These are phyloP conservation scores for Scolopax rusticola DNA, from an alignment of 2,797 vertebrate species.

Conservation along the genomic window DNA sequence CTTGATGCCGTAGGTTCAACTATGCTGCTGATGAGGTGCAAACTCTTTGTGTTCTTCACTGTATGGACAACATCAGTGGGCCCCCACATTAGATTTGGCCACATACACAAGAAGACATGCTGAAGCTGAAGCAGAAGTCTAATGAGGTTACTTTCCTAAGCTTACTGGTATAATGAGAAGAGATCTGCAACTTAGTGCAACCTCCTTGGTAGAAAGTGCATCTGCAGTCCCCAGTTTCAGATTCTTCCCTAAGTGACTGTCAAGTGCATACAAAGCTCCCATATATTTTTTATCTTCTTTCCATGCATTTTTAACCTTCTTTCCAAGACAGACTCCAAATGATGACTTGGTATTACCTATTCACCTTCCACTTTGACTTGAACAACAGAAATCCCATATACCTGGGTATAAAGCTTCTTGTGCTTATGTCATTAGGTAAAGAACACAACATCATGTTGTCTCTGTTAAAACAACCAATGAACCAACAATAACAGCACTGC, in stretches of 20 bases:
- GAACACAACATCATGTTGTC: background rate
- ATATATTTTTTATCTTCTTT: background rate
- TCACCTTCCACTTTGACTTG: background rate
- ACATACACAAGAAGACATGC: background rate
- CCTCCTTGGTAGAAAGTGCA: background rate
- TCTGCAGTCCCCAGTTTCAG: background rate
- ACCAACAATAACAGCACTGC: background rate
- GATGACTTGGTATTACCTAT: background rate
- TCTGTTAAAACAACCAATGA: background rate
- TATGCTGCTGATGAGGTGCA: background rate
- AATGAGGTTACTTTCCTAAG: background rate
- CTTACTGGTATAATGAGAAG: background rate
- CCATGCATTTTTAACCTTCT: background rate
- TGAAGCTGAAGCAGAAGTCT: background rate
- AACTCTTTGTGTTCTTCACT: background rate
- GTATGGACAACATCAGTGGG: background rate
- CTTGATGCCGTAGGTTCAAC: background rate
- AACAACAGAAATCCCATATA: background rate
- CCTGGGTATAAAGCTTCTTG: background rate
- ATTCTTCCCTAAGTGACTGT: background rate
- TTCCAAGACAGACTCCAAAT: background rate
- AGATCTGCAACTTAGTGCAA: background rate
- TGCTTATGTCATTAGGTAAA: background rate
- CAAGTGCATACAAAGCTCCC: background rate
- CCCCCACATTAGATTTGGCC: accelerated